Base-by-base conservation (phyloP, 2,797 vertebrate species). In the Hylomyscus alleni region DNA sequence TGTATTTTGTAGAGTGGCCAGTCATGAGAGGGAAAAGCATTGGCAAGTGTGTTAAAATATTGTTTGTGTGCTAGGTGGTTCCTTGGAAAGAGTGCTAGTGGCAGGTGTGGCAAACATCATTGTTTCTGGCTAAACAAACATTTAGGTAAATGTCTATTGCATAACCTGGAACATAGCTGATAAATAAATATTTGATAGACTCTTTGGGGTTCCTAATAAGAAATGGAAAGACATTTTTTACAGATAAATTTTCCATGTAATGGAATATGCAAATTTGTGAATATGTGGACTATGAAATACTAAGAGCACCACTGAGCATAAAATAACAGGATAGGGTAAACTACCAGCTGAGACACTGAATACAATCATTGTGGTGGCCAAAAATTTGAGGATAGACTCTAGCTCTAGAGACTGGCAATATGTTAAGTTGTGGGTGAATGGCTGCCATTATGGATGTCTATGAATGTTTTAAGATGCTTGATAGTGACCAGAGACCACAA, bases 121-220 rank as follows among this genome's bases (percentile, higher is more conserved):
- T 40, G 26, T 85, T 96, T 95, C 85, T 72, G 40, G 13, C 37
- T 81, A 95, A 89, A 92, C 14, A 7, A 89, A 26, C 65, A 62
- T 14, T 73, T 60, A 60, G 83, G 81, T 87, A 40, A 82, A 47
- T 95, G 82, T 96, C 17, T 93, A 1, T 80, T 58, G 72, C 6
- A 75, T 20, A 77, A 2, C 56, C 20, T 82, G 62, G 56, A 86
- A 96, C 10, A n/a, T 83, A 85, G 75, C 31, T 54, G 14, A 90
- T 89, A n/a, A 29, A 17, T 72, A 89, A 91, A 87, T 67, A 89
- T 84, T 93, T 86, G 11, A 34, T 89, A 54, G 34, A 65, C 93
- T 95, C 85, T 93, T 3, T 44, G 84, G 22, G 58, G 4, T 34
- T 97, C 75, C 60, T 72, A 91, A 54, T n/a, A 91, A 95, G 76